Conservation (phyloP, 1,140 invertebrate genomes). For the Parapsyche elsis region DNA sequence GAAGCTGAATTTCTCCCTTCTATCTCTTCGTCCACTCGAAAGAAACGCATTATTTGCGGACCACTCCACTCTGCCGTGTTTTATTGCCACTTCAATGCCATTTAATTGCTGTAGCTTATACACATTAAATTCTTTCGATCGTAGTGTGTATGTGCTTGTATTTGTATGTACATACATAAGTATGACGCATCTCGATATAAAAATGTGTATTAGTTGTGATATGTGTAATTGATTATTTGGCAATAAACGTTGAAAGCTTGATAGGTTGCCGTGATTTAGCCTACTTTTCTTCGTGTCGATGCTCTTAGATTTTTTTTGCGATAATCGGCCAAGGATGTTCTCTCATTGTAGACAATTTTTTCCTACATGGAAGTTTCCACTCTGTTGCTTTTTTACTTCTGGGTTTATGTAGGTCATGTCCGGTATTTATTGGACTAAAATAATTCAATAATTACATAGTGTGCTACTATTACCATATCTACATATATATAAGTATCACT, state of each 20-base stretch:
- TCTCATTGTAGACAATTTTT: too few relatives aligned
- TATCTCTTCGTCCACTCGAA: not conserved
- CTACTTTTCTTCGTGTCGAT: too few relatives aligned
- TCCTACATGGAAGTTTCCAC: too few relatives aligned
- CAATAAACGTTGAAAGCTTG: not conserved
- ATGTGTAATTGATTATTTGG: not conserved
- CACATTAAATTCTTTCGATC: not conserved
- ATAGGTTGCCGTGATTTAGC: not conserved
- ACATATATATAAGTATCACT: too few relatives aligned
- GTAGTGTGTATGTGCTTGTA: not conserved
- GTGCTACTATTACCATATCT: too few relatives aligned
- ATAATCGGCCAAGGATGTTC: too few relatives aligned
- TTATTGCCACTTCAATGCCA: not conserved
- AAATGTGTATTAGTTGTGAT: not conserved
- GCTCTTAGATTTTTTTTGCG: too few relatives aligned
- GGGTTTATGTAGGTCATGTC: too few relatives aligned
- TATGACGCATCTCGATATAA: too few relatives aligned
- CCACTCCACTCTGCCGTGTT: not conserved
- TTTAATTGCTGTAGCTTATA: slow-evolving; percentile 1
- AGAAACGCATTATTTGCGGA: not conserved
- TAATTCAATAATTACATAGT: too few relatives aligned
- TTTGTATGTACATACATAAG: not conserved
- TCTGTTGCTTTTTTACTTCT: too few relatives aligned
- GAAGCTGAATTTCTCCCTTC: not conserved
- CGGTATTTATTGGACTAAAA: too few relatives aligned